phyloP scores from a whole-genome alignment of 2,797 vertebrate species.

The Myoxocephalus aenaeus region DNA sequence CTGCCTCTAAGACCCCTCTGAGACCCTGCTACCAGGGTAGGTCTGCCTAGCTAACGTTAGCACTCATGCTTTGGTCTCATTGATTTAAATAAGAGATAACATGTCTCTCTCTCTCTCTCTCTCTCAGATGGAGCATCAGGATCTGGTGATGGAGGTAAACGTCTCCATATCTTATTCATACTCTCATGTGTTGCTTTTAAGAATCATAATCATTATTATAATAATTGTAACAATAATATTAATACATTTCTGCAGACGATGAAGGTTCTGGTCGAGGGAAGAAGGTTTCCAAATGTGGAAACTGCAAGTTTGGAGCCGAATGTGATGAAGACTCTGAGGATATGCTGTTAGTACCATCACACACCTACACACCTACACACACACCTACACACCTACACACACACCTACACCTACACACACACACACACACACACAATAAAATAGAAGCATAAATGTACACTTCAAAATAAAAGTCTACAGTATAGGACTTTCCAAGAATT shows the following conservation, averaged over 20 bases:
- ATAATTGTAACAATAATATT: no score
- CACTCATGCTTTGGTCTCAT: no score
- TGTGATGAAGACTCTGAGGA: conserved; percentile 99
- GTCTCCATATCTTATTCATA: neutral
- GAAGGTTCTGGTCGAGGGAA: conserved; percentile 93
- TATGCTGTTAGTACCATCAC: conserved; percentile 86
- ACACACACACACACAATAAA: neutral
- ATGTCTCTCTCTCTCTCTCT: no score
- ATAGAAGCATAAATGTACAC: neutral
- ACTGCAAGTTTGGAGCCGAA: conserved; percentile 98
- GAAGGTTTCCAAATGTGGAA: conserved; percentile 94
- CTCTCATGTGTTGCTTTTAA: neutral
- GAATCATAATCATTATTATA: no score
- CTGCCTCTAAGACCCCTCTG: no score
- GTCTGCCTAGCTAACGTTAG: no score
- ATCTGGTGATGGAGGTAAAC: conserved; percentile 92
- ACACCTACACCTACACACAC: neutral
- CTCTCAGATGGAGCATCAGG: conserved; percentile 91
- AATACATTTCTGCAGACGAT: conserved; percentile 81
- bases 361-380: neutral
- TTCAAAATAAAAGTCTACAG: neutral
- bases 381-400: no score
- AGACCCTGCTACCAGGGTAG: no score
- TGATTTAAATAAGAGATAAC: no score
- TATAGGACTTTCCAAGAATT: neutral